Base-by-base conservation (phyloP, 2,888 invertebrate genomes). In the Nemotelus pantherinus region DNA sequence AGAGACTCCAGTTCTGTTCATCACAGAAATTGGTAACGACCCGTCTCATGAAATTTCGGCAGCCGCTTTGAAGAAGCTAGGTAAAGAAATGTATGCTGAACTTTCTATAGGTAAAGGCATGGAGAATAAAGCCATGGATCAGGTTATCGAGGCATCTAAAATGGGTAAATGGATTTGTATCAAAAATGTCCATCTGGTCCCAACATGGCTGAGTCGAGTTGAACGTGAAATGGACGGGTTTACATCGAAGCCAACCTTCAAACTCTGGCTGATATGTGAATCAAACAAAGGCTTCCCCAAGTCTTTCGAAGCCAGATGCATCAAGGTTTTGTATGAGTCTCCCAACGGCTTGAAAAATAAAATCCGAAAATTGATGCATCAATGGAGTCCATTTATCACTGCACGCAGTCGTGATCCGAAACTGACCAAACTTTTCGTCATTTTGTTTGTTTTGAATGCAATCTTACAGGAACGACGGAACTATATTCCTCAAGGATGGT, bases 401-500 rank as follows among this genome's bases (percentile, higher is more conserved):
- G 3, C 58, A 39, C 70, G 74, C 65, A 67, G 47, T 47, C 65
- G 57, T 10, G 87, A 87, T 25, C 80, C 87, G 3, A 85, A 90
- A 80, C 88, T 91, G 68, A 85, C 89, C 81, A 90, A 89, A 82
- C 89, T 92, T 72, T 89, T 94, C 77, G 92, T 98, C 82, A 92
- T 94, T 4, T 88, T 98, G 25, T 93, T 97, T 80, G 94, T 95
- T 90, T 89, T 95, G 77, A 97, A 98, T 86, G 96, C 98, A 0
- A 89, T 98, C 10, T 89, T 97, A 74, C 94, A 95, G 85, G 99
- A 99, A 87, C 90, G 99, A 58, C 90, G 98, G 78, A 94, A 93
- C 74, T 99, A 93, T 86, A 94, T 97, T 82, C 97, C 97, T 0
- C 95, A 96, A 89, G 92, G 96, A 0, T 97, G 96, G 96, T 93